Conservation (phyloP, 1,140 invertebrate species). For the Spodoptera litura region DNA sequence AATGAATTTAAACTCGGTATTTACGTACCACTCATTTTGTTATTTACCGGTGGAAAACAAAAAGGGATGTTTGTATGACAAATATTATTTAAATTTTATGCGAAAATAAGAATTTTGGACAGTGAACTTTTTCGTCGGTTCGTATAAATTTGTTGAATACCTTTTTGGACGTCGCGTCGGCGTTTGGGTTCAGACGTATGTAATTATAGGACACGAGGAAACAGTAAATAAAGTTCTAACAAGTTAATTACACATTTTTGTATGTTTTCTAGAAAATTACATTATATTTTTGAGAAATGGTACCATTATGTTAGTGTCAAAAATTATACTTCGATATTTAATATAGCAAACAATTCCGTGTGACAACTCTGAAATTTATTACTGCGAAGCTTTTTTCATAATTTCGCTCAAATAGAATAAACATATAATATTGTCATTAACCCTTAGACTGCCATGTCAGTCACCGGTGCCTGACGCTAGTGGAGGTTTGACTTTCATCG, state of each 20-base stretch:
- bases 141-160: slow-evolving; percentile 31
- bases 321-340: too few relatives aligned
- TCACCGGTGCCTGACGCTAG: too few relatives aligned
- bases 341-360: too few relatives aligned
- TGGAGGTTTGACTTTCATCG: too few relatives aligned
- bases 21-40: slow-evolving; percentile 9
- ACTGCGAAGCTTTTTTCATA: too few relatives aligned
- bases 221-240: slow-evolving; percentile 29
- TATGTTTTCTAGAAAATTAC: neutral
- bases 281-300: neutral
- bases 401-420: too few relatives aligned
- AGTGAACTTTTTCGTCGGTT: slow-evolving; percentile 45
- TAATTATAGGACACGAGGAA: slow-evolving; percentile 35
- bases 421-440: too few relatives aligned
- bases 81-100: slow-evolving; percentile 51
- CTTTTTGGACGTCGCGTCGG: slow-evolving; percentile 29
- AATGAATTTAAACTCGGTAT: slow-evolving; percentile 6
- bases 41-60: slow-evolving; percentile 25
- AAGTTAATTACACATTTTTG: slow-evolving; percentile 13
- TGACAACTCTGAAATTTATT: neutral
- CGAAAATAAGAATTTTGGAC: slow-evolving; percentile 43
- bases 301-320: too few relatives aligned
- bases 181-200: slow-evolving; percentile 10
- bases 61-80: slow-evolving; percentile 38
- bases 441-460: too few relatives aligned